Evolutionary conservation across 2,888 invertebrate species (phyloP), one percentile per base, ranked within the genome.

Genomic region (Gastracanthus pulcherrimus): DNA sequence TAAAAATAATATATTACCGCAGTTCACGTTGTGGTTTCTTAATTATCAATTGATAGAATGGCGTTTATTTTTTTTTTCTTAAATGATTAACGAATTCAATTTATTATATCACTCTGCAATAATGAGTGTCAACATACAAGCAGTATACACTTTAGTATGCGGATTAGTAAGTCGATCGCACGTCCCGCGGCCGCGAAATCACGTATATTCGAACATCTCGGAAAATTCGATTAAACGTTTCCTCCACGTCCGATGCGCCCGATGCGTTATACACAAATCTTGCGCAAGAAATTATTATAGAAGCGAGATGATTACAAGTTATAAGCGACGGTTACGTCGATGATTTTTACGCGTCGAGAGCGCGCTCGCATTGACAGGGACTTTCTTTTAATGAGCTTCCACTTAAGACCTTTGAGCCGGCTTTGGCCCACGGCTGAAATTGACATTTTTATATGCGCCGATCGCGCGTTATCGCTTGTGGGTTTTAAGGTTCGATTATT

Each of bases 341-440:
- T 5, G 45, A 13, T 45, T n/a, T 13, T 9, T 41, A 41, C 16
- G 41, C 13, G 9, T 41, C 41, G 41, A 13, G 13, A 16, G 16
- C 13, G 41, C 5, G 16, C 13, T 13, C 3, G 41, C 13, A 41
- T 2, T 3, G 41, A 41, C 13, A 9, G 55, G 23, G 26, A 55
- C 55, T 55, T 55, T 55, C 55, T 55, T 55, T 55, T 55, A 55
- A 55, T 55, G n/a, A 55, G 55, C 55, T 55, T 55, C 23, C 55
- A 23, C 19, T 55, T 23, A 51, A 19, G 19, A 51, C 23, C 51
- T 51, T 51, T 34, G 60, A 16, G 31, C 16, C 31, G 60, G 19
- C n/a, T n/a, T n/a, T n/a, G 34, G 34, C 62, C 31, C 34, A n/a
- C 34, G 60, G 60, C 60, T 34, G 19, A 34, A 34, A n/a, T 62